Conservation (phyloP, 2,113 vertebrate species). For the Coregonus clupeaformis region DNA sequence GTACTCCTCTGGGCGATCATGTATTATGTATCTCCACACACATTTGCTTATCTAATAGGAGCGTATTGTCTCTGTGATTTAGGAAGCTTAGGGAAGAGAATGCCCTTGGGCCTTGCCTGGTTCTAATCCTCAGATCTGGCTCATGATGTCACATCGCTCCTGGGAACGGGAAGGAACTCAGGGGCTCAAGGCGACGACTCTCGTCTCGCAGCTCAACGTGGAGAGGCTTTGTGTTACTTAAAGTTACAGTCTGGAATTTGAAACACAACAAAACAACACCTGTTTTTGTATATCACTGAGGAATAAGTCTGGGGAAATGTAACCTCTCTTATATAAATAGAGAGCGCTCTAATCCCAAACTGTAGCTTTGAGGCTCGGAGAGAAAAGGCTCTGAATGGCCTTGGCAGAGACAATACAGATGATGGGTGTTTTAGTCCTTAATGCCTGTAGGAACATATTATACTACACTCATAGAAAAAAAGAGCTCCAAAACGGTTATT, state of each 20-base stretch:
- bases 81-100: conserved; percentile 43
- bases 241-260: background rate
- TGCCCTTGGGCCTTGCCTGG: conserved; percentile 32
- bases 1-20: conserved; percentile 25
- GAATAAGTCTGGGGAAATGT: no score
- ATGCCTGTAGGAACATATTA: background rate
- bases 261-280: no score
- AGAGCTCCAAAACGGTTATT: no score
- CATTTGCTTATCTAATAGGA: conserved; percentile 66
- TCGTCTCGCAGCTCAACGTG: conserved; percentile 17
- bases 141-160: conserved; percentile 35
- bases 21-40: conserved; percentile 56
- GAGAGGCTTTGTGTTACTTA: conserved; percentile 40
- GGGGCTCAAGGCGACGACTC: conserved; percentile 22
- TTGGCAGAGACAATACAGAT: conserved; percentile 13
- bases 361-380: no score
- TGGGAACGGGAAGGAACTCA: conserved; percentile 22
- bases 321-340: no score
- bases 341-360: no score
- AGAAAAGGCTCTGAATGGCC: conserved; percentile 28
- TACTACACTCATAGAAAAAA: no score
- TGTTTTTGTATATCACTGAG: no score
- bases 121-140: conserved; percentile 53
- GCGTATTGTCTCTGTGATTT: conserved; percentile 59
- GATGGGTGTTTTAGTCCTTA: conserved; percentile 6